Conservation (phyloP, 2,113 vertebrate genomes). For the Isichthys henryi region DNA sequence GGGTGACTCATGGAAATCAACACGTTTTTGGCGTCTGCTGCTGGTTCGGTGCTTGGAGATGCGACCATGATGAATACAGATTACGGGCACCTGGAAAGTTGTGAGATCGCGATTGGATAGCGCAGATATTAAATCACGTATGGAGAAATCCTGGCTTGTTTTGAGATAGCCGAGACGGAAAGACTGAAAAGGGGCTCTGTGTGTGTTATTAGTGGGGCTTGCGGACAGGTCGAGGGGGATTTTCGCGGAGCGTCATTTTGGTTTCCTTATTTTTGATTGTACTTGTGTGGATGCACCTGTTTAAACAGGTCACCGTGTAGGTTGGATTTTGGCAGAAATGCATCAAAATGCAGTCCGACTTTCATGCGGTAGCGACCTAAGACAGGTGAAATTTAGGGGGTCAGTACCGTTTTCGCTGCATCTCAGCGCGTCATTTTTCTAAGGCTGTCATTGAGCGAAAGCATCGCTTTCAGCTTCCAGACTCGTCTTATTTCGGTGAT, state of each 20-base stretch:
- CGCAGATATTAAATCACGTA: slow-evolving; percentile 10
- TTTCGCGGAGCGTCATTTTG: neutral
- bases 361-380: neutral
- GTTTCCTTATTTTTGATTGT: neutral
- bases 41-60: neutral
- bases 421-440: neutral
- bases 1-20: neutral
- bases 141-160: slow-evolving; percentile 8
- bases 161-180: neutral
- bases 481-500: neutral
- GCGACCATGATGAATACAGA: slow-evolving; percentile 9
- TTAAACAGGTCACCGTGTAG: neutral
- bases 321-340: neutral
- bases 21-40: neutral
- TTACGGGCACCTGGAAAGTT: neutral
- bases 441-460: neutral
- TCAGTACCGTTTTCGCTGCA: neutral
- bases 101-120: slow-evolving; percentile 40
- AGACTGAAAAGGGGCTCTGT: neutral
- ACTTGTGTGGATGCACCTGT: neutral
- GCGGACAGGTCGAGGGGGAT: neutral
- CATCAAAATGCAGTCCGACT: neutral
- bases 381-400: neutral
- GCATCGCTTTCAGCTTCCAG: neutral
- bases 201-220: neutral